These are phyloP conservation scores for Menidia beryllina DNA, from an alignment of 2,113 vertebrate genomes.

Conservation along the genomic window DNA sequence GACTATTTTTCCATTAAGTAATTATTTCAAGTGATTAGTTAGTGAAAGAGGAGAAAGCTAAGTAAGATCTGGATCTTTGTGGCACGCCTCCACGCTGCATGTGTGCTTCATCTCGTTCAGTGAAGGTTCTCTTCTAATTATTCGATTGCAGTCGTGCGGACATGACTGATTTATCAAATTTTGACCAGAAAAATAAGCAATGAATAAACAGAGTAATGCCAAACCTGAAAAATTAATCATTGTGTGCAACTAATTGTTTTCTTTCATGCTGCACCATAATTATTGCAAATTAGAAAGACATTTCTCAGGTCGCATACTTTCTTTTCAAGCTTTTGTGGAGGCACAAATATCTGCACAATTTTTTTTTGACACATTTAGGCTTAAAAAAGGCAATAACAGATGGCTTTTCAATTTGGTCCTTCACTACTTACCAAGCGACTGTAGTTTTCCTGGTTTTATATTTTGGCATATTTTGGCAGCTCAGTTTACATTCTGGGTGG, in stretches of 20 bases:
- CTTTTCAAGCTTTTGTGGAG: constrained; percentile 25
- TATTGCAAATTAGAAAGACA: constrained; percentile 30
- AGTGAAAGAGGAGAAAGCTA: constrained; percentile 1
- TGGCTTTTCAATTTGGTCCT: no score
- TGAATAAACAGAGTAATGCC: constrained; percentile 55
- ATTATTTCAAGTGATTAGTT: constrained; percentile 15
- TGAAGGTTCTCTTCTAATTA: constrained; percentile 4
- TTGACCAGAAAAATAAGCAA: constrained; percentile 32
- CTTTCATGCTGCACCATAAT: constrained; percentile 32
- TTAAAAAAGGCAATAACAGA: constrained; percentile 9
- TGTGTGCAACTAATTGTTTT: constrained; percentile 34
- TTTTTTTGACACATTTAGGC: constrained; percentile 17
- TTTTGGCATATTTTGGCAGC: constrained; percentile 30
- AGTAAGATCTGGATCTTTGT: constrained; percentile 8
- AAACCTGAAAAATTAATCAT: constrained; percentile 60
- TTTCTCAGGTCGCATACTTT: constrained; percentile 10
- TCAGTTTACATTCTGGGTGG: constrained; percentile 1
- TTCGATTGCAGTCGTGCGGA: constrained; percentile 40
- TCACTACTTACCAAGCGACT: neutral
- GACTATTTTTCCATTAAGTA: constrained; percentile 19
- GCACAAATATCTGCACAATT: constrained; percentile 25
- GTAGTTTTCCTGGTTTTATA: constrained; percentile 5
- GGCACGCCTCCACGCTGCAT: neutral
- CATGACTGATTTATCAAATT: constrained; percentile 53
- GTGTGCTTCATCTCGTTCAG: constrained; percentile 20